Evolutionary conservation across 2,797 vertebrate genomes (phyloP).

Genomic region (Luscinia luscinia): DNA sequence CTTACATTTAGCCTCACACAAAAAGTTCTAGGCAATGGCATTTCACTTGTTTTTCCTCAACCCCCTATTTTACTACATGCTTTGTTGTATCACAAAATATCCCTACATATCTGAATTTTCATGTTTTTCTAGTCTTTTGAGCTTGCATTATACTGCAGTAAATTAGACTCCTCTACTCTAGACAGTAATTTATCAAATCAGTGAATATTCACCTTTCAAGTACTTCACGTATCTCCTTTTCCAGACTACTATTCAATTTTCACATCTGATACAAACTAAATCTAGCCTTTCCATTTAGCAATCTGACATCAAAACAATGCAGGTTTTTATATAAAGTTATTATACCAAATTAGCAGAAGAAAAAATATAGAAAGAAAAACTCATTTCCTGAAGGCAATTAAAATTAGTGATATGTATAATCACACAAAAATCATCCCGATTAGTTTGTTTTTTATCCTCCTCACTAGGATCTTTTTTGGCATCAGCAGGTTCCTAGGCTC

Average conservation of each 20-base stretch:
- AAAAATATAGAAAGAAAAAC: not conserved
- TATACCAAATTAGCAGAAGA: not conserved
- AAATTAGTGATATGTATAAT: not conserved
- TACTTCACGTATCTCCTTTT: not conserved
- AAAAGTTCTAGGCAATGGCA: not conserved
- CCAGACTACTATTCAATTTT: not conserved
- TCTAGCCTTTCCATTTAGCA: not conserved
- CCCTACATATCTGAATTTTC: not conserved
- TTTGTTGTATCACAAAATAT: not conserved
- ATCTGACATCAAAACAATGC: not conserved
- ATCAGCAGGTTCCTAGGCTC: not conserved
- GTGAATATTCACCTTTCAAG: not conserved
- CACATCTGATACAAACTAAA: not conserved
- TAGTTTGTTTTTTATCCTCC: not conserved
- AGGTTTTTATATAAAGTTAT: not conserved
- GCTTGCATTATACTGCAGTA: not conserved
- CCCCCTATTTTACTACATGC: accelerated
- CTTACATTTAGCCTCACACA: not conserved
- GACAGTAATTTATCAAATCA: not conserved
- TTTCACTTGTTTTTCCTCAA: not conserved
- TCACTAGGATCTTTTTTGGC: not conserved
- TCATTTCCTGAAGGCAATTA: not conserved
- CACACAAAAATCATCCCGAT: not conserved
- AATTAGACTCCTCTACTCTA: not conserved
- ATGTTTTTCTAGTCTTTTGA: not conserved